Base-by-base conservation (phyloP, 2,797 vertebrate species). In the Antennarius maculatus region DNA sequence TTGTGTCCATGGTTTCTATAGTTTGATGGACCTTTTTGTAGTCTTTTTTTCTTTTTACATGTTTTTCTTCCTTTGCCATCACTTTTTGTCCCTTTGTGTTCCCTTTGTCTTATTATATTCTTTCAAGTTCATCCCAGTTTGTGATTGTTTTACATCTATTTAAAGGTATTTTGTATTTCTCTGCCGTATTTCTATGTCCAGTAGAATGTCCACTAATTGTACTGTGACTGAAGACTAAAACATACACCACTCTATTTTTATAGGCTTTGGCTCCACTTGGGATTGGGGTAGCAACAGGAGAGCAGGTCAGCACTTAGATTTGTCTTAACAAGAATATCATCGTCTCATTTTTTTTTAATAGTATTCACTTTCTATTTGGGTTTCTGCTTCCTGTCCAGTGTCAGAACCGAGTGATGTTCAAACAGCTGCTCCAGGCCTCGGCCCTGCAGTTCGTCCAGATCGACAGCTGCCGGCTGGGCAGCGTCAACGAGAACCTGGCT, bases 401-500 rank as follows among this genome's bases (percentile, higher is more conserved):
- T 77, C 94, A 95, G 50, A 96, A 94, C 55, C 89, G 93, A 86
- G 93, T 95, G 87, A 95, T 95, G 91, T 95, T 97, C 80, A 96
- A 97, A 90, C 94, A 96, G 85, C 92, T 96, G 74, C 93, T 96
- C 1, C 94, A 96, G 89, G 94, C 89, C 1, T 91, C 90, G 0
- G 94, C 93, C 5, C 87, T 96, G 74, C 95, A 94, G 90, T 96
- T 93, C 73, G 91, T 97, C 79, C 95, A 96, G 74, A 95, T 93
- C 29, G 94, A 97, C 92, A 96, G 96, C 88, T 96, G 94, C 81
- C 91, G 95, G 62, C 86, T 96, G 81, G 94, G 92, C 66, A 96
- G 95, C 14, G 91, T 96, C 87, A 97, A 95, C 39, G 94, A 96
- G 89, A 96, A 94, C 84, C 90, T 95, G 62, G 92, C 95, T 34